Percentiles rank a stretch among this genome's conserved stretches.
These are phyloP conservation scores for Chrysomallon squamiferum DNA, from an alignment of 1,140 invertebrate species.

Conservation along the genomic window DNA sequence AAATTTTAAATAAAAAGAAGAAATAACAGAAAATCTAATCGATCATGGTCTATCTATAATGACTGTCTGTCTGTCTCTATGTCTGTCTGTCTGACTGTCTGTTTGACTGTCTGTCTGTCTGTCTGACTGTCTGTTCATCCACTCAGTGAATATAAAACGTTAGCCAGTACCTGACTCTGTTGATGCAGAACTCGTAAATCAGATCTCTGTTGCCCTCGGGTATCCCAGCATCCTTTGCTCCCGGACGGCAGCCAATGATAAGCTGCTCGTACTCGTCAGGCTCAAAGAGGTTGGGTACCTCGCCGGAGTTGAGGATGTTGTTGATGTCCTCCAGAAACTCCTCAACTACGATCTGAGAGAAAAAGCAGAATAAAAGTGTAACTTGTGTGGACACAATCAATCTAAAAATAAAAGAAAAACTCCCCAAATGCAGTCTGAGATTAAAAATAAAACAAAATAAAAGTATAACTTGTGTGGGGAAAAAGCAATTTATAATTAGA, in stretches of 20 bases:
- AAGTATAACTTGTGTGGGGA: no score
- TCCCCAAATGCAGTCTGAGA: no score
- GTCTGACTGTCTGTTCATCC: no score
- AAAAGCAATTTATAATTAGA: no score
- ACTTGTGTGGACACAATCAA: neutral
- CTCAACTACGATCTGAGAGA: constrained; percentile 73
- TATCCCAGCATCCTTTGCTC: constrained; percentile 76
- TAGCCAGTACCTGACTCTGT: constrained; percentile 57
- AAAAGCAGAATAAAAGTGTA: neutral
- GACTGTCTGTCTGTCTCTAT: no score
- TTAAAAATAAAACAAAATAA: no score
- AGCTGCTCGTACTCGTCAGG: constrained; percentile 84
- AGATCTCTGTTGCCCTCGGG: constrained; percentile 74
- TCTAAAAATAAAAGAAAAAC: neutral
- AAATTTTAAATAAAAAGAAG: no score
- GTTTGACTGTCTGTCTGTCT: no score
- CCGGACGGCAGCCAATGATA: constrained; percentile 73
- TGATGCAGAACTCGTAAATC: constrained; percentile 71
- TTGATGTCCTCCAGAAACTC: constrained; percentile 90
- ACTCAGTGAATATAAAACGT: no score
- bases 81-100: no score
- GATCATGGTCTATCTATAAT: no score
- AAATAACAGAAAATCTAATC: no score
- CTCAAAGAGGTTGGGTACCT: constrained; percentile 68
- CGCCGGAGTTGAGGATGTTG: constrained; percentile 72